Base-by-base conservation (phyloP, 2,888 invertebrate species). In the Coleophora deauratella region DNA sequence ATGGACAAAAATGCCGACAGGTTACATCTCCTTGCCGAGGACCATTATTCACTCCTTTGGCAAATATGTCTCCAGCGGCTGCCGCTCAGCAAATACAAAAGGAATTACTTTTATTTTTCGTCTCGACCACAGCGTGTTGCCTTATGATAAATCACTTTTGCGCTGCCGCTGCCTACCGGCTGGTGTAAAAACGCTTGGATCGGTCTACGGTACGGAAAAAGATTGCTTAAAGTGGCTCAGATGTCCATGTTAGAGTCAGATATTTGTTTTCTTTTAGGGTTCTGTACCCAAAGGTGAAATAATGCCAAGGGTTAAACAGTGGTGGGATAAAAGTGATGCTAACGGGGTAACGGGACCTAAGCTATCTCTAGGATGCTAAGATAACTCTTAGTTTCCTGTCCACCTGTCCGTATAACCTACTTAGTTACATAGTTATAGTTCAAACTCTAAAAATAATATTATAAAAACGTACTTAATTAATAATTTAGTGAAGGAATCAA, bases 121-220 rank as follows among this genome's bases (percentile, higher is more conserved):
- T 74, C 72, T 73, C 72, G 69, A 74, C 76, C 79, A 54, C 78
- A 79, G 78, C 70, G 66, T 79, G 77, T 73, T 77, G 72, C 73
- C 75, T 66, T 73, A 80, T 81, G 80, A 82, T 81, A 80, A 80
- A 81, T 82, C 75, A 76, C 76, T 80, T 79, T 76, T 62, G 60
- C 69, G 65, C 72, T 60, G 59, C 61, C 56, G 61, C 62, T 60
- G 59, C 21, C 21, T 21, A 6, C 21, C 21, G 62, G 65, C 60
- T 56, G 59, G 52, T 59, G 68, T 70, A 78, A 75, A 78, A 78
- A 75, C 72, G 71, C 65, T 58, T 39, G 54, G 57, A 62, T 59
- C 55, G 64, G 59, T 68, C 65, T 67, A 62, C 63, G 64, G 61
- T 52, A 59, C 54, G 53, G 64, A 71, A 74, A 77, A 74, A 75